A percentile compares a stretch with the other conserved stretches of the same genome.
Evolutionary conservation across 53 echinoderm and acorn worm genomes (phyloP).

Genomic region (Actinopyga echinites): DNA sequence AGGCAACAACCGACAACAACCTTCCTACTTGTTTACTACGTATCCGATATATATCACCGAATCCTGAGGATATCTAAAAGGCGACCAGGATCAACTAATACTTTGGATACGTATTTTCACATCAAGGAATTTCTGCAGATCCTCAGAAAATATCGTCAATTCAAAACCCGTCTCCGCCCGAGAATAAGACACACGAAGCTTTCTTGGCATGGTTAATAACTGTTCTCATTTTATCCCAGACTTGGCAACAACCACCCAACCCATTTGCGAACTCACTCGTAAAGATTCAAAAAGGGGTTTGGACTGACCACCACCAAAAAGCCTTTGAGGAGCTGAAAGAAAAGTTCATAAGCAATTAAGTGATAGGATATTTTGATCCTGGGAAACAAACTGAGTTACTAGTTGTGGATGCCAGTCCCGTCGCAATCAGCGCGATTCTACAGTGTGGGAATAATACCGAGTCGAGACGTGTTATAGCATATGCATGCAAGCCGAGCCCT

Average conservation of each 20-base stretch:
- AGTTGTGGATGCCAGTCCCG: conserved; percentile 66
- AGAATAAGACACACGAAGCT: not conserved
- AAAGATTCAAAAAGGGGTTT: conserved; percentile 35
- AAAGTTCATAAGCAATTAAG: not conserved
- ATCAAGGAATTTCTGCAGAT: conserved; percentile 41
- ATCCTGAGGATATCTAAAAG: too few species aligned
- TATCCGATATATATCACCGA: too few species aligned
- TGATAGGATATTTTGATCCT: conserved; percentile 60
- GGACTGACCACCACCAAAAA: conserved; percentile 5
- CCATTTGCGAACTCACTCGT: conserved; percentile 45
- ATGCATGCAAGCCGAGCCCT: conserved; percentile 58
- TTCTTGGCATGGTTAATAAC: conserved; percentile 55
- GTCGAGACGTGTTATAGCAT: conserved; percentile 13
- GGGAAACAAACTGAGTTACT: conserved; percentile 46
- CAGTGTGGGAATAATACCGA: conserved; percentile 25
- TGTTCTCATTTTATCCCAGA: conserved; percentile 49
- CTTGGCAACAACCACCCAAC: conserved; percentile 35
- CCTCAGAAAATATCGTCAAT: conserved; percentile 41
- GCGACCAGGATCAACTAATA: too few species aligned
- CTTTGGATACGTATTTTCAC: conserved; percentile 29
- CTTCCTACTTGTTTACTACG: too few species aligned
- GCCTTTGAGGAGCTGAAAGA: conserved; percentile 1
- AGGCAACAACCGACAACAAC: too few species aligned
- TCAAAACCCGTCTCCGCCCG: conserved; percentile 15
- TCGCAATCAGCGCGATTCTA: conserved; percentile 58